Evolutionary conservation across 2,113 vertebrate genomes (phyloP), one percentile per base, ranked within the genome.

Genomic region (Galbula dea): DNA sequence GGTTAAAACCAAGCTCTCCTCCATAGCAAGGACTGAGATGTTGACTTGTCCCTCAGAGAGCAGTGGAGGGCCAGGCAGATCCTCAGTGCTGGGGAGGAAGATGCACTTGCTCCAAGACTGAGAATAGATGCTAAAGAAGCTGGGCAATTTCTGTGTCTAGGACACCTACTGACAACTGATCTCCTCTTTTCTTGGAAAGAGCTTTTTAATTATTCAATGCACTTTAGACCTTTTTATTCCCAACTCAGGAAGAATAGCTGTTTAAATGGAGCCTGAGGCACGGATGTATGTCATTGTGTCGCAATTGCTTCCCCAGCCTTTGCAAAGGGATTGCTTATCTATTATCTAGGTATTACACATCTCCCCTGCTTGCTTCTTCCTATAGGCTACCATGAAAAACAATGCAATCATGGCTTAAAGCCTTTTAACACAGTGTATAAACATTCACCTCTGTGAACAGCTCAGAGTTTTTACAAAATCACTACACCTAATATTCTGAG

Each of bases 291-390:
- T 52, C 66, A 92, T 76, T 92, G 88, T 90, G 69, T 81, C 88
- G 65, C 71, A 93, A 92, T 51, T 85, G 71, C 34, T 61, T 87
- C 78, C 79, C 62, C 78, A 41, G 58, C 92, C 93, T 92, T 91
- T 96, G 83, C 66, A 84, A 92, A 91, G 34, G 71, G 74, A 90
- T 86, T 84, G 66, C 69, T 95, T 87, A 76, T 88, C 83, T 81
- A 57, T 78, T 83, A 72, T 83, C 86, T 41, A 81, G 68, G 80
- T 83, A 83, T 69, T 86, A 88, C 45, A 79, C 68, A 66, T 34
- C 73, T 86, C 86, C 80, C 83, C 83, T 52, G 36, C 65, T 75
- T 88, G 65, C 61, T 77, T 91, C 34, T 93, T 87, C 73, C 73
- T 74, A 65, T 7, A 88, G 68, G 72, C 61, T 80, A 27, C 73